phyloP scores from a whole-genome alignment of 1,140 invertebrate genomes.

The Pogonomyrmex barbatus region DNA sequence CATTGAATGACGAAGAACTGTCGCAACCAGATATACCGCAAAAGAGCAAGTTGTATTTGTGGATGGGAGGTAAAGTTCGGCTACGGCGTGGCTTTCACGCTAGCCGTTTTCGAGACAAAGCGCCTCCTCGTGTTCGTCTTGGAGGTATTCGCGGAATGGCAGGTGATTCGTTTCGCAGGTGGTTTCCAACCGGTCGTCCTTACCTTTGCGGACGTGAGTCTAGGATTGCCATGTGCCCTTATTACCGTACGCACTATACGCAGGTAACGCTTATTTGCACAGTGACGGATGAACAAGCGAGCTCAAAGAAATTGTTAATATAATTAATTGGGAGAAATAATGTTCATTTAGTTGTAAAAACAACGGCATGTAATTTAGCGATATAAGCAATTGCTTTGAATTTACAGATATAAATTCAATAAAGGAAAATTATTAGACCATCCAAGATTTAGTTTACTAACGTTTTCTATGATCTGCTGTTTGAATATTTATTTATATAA shows the following conservation, averaged over 20 bases:
- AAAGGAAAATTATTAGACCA: too few species aligned
- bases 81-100: conserved; percentile 74
- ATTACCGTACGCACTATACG: conserved; percentile 76
- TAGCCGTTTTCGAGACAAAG: conserved; percentile 80
- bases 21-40: conserved; percentile 3
- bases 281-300: neutral
- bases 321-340: neutral
- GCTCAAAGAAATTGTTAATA: too few species aligned
- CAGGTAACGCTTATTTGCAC: conserved; percentile 67
- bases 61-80: conserved; percentile 78
- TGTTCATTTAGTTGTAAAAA: neutral
- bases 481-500: too few species aligned
- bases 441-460: too few species aligned
- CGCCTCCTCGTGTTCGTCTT: conserved; percentile 79
- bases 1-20: conserved; percentile 69
- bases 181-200: conserved; percentile 77
- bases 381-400: too few species aligned
- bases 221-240: conserved; percentile 80
- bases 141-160: conserved; percentile 79
- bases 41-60: conserved; percentile 67
- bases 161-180: conserved; percentile 79
- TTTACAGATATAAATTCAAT: too few species aligned
- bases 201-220: conserved; percentile 74
- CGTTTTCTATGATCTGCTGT: too few species aligned
- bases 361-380: too few species aligned